phyloP scores from a whole-genome alignment of 1,140 invertebrate species.

The Platyscapa corneri region DNA sequence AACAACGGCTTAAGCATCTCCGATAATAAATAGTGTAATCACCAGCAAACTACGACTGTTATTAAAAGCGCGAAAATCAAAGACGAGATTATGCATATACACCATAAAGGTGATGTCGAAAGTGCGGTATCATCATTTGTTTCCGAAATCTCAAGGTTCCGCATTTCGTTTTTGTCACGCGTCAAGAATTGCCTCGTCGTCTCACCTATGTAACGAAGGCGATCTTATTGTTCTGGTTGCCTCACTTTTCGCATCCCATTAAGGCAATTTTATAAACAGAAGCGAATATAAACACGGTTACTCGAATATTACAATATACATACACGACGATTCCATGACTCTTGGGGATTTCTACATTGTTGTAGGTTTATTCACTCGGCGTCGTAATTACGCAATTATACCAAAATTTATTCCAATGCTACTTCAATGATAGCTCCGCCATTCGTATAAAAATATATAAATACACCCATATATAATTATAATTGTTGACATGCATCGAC shows the following conservation, averaged over 20 bases:
- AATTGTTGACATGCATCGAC: too few species aligned
- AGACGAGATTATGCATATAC: background rate
- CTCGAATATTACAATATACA: background rate
- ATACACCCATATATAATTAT: too few species aligned
- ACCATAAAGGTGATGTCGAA: background rate
- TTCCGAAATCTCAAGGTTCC: constrained; percentile 32
- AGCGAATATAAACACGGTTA: background rate
- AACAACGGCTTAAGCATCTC: background rate
- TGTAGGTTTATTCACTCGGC: background rate
- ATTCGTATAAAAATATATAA: too few species aligned
- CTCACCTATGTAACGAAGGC: background rate
- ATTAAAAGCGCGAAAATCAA: background rate
- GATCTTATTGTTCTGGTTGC: background rate
- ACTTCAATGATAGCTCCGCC: background rate
- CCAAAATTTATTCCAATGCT: background rate
- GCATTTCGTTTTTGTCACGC: background rate
- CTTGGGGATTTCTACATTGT: background rate
- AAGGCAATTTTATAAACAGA: background rate
- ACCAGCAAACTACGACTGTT: background rate
- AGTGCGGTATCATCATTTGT: background rate
- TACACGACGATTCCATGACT: background rate
- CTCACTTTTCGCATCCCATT: background rate
- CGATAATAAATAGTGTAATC: background rate
- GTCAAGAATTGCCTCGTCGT: background rate
- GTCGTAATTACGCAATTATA: background rate